phyloP scores from a whole-genome alignment of 1,140 invertebrate genomes.

The Bemisia tabaci region DNA sequence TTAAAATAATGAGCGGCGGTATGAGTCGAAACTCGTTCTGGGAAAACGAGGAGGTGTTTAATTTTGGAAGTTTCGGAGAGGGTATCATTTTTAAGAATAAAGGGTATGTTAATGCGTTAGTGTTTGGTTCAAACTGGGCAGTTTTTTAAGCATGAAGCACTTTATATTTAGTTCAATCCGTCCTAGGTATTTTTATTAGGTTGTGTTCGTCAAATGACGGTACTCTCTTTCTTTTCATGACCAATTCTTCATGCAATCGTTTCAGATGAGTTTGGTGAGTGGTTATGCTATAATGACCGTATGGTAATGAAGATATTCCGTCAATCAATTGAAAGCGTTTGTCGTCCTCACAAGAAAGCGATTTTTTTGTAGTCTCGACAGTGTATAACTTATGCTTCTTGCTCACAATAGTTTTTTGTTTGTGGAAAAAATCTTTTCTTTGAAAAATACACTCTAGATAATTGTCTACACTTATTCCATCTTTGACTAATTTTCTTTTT shows the following conservation, averaged over 20 bases:
- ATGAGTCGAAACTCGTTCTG: too few relatives aligned
- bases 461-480: slow-evolving; percentile 13
- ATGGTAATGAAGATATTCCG: not conserved
- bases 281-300: not conserved
- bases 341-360: not conserved
- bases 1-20: too few relatives aligned
- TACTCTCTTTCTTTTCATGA: too few relatives aligned
- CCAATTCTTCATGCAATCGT: not conserved
- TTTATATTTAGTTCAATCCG: too few relatives aligned
- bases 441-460: slow-evolving; percentile 14
- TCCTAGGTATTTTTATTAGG: too few relatives aligned
- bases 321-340: not conserved
- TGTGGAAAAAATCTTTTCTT: slow-evolving; percentile 8
- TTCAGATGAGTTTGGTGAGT: not conserved
- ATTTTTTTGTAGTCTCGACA: not conserved
- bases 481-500: slow-evolving; percentile 18
- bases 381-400: not conserved
- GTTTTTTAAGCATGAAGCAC: too few relatives aligned
- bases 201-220: too few relatives aligned
- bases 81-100: too few relatives aligned
- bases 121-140: too few relatives aligned
- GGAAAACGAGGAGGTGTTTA: too few relatives aligned
- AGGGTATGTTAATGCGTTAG: too few relatives aligned
- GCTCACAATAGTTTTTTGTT: slow-evolving; percentile 10
- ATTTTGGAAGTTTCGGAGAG: too few relatives aligned